Base-by-base conservation (phyloP, 2,888 invertebrate species). In the Nephrotoma flavescens region DNA sequence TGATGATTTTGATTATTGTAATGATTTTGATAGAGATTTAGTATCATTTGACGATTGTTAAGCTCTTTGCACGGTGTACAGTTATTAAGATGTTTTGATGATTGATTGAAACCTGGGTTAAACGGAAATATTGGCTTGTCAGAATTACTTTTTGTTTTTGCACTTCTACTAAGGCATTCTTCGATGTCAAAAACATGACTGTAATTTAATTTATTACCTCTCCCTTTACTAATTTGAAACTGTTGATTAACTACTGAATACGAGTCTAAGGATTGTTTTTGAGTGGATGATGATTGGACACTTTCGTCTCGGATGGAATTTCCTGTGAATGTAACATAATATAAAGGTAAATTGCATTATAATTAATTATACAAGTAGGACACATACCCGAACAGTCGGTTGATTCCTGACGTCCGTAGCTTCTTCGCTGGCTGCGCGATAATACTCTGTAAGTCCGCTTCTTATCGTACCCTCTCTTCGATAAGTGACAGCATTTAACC, bases 371-470 rank as follows among this genome's bases (percentile, higher is more conserved):
- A 83, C 15, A 45, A 83, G 41, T 41, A 83, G 31, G 57, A 6
- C 42, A 88, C 88, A 87, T 87, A 92, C 91, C 93, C 92, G 92
- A 92, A 91, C 90, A 90, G 89, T 89, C 91, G 90, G 89, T 90
- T 87, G 89, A 91, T 90, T 91, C 92, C 89, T 92, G 90, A 88
- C 92, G 91, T 88, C 92, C 91, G 88, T 92, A 92, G 89, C 90
- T 88, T 90, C 89, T 31, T 91, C 91, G 87, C 89, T 90, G 91
- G 92, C 93, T 91, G 89, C 94, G 91, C 87, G 94, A 93, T 89
- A 95, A 90, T 87, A 93, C 92, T 88, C 94, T 93, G 91, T 94
- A 95, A 57, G 94, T 93, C 89, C 93, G 92, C 88, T 93, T 92
- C 89, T 93, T 92, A 89, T 89, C 19, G 89, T 88, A 44, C 71